phyloP scores from a whole-genome alignment of 2,797 vertebrate species.

The Threskiornis aethiopicus region DNA sequence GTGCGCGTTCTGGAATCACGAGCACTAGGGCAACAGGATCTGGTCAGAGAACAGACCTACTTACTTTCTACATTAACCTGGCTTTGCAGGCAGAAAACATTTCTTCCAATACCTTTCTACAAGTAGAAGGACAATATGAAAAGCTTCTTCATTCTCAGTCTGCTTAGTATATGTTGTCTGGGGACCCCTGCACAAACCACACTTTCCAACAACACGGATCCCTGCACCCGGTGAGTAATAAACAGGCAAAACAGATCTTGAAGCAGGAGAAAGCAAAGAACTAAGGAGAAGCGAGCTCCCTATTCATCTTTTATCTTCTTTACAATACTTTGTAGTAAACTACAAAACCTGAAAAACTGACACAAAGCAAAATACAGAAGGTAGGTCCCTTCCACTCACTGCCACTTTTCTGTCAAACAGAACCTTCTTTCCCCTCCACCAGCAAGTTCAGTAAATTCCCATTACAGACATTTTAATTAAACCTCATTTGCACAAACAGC shows the following conservation, averaged over 20 bases:
- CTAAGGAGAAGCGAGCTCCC: not conserved
- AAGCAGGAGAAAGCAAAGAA: not conserved
- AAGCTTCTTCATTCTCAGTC: not conserved
- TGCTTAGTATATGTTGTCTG: not conserved
- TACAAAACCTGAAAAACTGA: not conserved
- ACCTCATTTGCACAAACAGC: not conserved
- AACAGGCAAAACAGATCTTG: not conserved
- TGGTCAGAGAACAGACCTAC: not conserved
- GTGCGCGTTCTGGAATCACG: rapidly evolving
- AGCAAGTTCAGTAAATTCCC: not conserved
- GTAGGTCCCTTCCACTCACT: not conserved
- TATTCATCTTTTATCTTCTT: not conserved
- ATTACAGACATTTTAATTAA: conserved; percentile 35
- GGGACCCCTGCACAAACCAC: not conserved
- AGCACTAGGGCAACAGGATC: not conserved
- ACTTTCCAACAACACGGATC: not conserved
- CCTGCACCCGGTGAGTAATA: not conserved
- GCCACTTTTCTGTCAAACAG: not conserved
- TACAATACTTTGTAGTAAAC: not conserved
- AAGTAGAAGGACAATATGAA: not conserved
- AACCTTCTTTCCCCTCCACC: not conserved
- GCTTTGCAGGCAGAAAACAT: not conserved
- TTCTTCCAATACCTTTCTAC: not conserved
- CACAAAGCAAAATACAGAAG: not conserved
- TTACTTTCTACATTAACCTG: not conserved